Evolutionary conservation across 2,113 vertebrate species (phyloP).

Genomic region (Hirundichthys speculiger): DNA sequence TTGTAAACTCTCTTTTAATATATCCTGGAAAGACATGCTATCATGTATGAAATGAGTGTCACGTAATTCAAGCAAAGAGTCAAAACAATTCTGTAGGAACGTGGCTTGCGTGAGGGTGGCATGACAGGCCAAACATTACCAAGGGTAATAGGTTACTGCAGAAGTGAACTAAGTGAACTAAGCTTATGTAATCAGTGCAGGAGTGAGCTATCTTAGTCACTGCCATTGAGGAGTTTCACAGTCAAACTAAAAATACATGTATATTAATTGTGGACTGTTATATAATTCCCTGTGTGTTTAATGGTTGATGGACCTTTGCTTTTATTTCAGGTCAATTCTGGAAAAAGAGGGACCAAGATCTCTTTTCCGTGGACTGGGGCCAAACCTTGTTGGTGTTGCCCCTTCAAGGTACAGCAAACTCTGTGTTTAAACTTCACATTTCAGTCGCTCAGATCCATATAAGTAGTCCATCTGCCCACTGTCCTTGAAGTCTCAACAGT

Average conservation of each 20-base stretch:
- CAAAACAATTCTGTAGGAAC: conserved; percentile 4
- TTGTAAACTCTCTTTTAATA: background rate
- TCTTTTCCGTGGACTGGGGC: conserved; percentile 94
- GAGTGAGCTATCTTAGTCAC: conserved; percentile 1
- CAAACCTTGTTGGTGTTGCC: conserved; percentile 95
- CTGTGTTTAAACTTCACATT: background rate
- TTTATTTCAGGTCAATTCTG: conserved; percentile 88
- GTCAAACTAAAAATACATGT: background rate
- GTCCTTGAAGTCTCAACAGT: background rate
- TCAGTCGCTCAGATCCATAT: background rate
- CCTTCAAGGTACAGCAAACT: conserved; percentile 89
- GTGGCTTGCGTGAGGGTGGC: conserved; percentile 22
- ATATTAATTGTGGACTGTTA: background rate
- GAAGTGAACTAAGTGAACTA: background rate
- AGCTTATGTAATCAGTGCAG: conserved; percentile 15
- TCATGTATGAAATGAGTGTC: conserved; percentile 25
- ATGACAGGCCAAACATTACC: conserved; percentile 3
- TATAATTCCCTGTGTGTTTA: background rate
- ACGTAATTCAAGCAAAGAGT: conserved; percentile 12
- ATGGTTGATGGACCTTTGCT: background rate
- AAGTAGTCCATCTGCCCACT: background rate
- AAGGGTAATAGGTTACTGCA: background rate
- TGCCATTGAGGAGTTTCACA: background rate
- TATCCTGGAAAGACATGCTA: background rate
- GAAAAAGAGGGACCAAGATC: conserved; percentile 98